Base-by-base conservation (phyloP, 2,113 vertebrate species). In the Pundamilia nyererei region DNA sequence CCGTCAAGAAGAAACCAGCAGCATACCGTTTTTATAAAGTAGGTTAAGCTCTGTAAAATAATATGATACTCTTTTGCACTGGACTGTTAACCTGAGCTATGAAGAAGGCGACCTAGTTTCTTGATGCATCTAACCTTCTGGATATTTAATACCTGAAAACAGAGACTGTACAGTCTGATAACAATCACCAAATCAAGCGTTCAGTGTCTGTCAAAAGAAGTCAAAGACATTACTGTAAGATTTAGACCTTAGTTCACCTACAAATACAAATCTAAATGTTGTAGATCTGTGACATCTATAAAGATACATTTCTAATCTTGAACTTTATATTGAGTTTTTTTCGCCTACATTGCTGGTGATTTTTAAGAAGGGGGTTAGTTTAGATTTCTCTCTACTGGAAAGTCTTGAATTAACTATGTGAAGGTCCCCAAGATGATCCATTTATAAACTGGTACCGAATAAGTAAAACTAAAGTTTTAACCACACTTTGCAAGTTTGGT, bases 121-220 rank as follows among this genome's bases (percentile, higher is more conserved):
- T 70, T 87, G 51, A 83, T 54, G 12, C 77, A 35, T 80, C 70
- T 86, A 91, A 91, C 81, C 86, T 53, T 72, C 60, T 85, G 70
- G 90, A 87, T 77, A 93, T 60, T 51, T 3, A 88, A 90, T 56
- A 91, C 58, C 68, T 51, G 82, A 90, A 84, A 92, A 92, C 15
- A 89, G 79, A 89, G 65, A 85, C 65, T 9, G 79, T 8, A 35
- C 77, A 12, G 56, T 85, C 85, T 81, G 68, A 84, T 81, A 89
- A 77, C 79, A 83, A 65, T 45, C 21, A 35, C 68, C 31, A 56
- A 26, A 56, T 75, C 82, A 85, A 47, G 49, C n/a, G 12, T 77
- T 80, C 14, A 26, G 45, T 83, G 87, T 86, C 90, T 72, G 24
- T 89, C 70, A 85, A 53, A 53, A 68, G 15, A 83, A 60, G 62